Evolutionary conservation across 2,797 vertebrate genomes (phyloP).

Genomic region (Channallabes apus): DNA sequence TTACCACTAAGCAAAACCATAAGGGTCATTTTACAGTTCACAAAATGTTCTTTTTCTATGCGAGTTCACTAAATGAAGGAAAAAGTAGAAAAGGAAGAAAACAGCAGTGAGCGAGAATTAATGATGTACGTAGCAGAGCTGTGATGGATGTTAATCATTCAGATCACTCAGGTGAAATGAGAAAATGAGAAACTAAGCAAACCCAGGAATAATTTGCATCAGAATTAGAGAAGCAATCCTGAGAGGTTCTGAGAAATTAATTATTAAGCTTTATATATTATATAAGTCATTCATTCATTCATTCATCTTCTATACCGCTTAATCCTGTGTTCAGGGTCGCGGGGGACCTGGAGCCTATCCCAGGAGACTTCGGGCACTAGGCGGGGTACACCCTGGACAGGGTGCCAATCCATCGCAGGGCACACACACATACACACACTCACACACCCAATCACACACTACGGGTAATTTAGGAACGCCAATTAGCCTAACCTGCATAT

Average conservation of each 20-base stretch:
- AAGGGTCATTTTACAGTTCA: slow-evolving; percentile 27
- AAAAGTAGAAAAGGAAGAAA: slow-evolving; percentile 1
- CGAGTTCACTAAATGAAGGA: slow-evolving; percentile 6
- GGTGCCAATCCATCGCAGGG: no score
- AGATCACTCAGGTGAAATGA: slow-evolving; percentile 9
- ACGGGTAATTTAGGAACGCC: no score
- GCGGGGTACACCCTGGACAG: no score
- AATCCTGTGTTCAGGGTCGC: no score
- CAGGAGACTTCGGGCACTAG: no score
- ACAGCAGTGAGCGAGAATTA: slow-evolving; percentile 10
- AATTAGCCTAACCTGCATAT: no score
- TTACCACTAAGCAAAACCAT: slow-evolving; percentile 16
- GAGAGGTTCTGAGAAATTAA: background rate
- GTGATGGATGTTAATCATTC: slow-evolving; percentile 28
- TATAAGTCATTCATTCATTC: background rate
- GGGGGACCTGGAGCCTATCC: no score
- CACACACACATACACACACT: no score
- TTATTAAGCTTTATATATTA: background rate
- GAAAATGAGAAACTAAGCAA: background rate
- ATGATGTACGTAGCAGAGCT: background rate
- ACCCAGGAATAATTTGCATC: background rate
- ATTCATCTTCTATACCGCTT: no score
- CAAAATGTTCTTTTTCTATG: slow-evolving; percentile 1
- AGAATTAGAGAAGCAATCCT: background rate
- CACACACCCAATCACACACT: no score